Conservation (phyloP, 2,888 invertebrate species). For the Ecliptopera silaceata region DNA sequence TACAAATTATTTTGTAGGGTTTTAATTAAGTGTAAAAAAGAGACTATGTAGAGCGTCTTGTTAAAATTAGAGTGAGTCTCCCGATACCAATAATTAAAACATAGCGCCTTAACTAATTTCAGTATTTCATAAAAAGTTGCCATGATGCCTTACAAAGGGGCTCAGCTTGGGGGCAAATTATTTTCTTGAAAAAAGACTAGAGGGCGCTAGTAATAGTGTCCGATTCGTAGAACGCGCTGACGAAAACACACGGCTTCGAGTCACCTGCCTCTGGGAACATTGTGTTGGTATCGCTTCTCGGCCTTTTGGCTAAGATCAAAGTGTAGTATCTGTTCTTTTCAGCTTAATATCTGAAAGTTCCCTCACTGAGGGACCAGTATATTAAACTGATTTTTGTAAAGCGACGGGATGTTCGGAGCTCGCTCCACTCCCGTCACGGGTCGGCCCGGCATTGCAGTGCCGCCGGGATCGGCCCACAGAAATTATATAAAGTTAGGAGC, state of each 20-base stretch:
- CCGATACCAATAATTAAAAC: no score
- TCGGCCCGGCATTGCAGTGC: conserved; percentile 24
- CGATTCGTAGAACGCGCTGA: conserved; percentile 15
- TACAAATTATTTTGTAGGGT: no score
- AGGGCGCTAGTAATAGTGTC: conserved; percentile 12
- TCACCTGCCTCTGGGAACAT: conserved; percentile 1
- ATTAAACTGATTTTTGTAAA: conserved; percentile 22
- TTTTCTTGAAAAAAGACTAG: neutral
- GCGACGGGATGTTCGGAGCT: conserved; percentile 22
- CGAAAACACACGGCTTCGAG: conserved; percentile 13
- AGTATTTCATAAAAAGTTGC: conserved; percentile 1
- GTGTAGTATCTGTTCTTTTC: conserved; percentile 24
- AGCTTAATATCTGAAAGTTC: conserved; percentile 24
- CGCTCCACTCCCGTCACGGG: conserved; percentile 24
- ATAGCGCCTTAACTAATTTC: no score
- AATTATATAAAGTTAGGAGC: neutral
- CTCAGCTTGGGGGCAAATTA: conserved; percentile 6
- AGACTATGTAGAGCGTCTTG: no score
- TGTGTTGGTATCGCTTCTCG: conserved; percentile 12
- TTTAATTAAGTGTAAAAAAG: no score
- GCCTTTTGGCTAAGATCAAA: conserved; percentile 24
- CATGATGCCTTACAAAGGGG: neutral
- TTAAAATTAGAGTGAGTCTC: no score
- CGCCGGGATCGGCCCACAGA: conserved; percentile 23
- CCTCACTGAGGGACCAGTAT: conserved; percentile 24